Evolutionary conservation across 2,797 vertebrate species (phyloP).

Genomic region (Lindbergichthys nudifrons): DNA sequence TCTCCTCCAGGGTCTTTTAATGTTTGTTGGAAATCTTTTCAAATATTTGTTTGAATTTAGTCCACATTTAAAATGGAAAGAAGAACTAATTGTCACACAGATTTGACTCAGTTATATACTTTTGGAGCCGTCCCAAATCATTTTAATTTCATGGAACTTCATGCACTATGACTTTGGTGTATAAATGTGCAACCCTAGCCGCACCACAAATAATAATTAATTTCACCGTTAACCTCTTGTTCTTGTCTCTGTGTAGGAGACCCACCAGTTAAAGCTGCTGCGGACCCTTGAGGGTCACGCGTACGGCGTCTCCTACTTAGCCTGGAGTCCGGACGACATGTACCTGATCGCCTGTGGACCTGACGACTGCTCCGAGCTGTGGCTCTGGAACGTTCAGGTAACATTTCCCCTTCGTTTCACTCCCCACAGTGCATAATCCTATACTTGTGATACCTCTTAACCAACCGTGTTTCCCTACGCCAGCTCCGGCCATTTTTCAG

Average conservation of each 20-base stretch:
- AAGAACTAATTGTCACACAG: not conserved
- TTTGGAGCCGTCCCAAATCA: not conserved
- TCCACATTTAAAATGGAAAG: not conserved
- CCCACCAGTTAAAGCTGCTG: slow-evolving; percentile 95
- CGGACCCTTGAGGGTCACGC: slow-evolving; percentile 97
- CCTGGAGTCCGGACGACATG: slow-evolving; percentile 98
- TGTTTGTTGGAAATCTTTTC: not conserved
- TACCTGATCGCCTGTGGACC: slow-evolving; percentile 98
- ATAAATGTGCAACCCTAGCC: not conserved
- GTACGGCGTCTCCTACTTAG: slow-evolving; percentile 97
- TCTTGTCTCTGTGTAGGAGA: slow-evolving; percentile 84
- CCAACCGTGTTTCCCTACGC: not conserved
- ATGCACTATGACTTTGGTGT: not conserved
- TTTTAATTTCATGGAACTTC: not conserved
- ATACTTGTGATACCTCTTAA: not conserved
- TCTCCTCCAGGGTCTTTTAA: not conserved
- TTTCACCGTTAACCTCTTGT: not conserved
- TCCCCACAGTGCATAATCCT: not conserved
- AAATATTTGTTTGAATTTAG: not conserved
- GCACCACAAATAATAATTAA: not conserved
- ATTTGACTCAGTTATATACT: not conserved
- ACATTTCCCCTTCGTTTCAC: not conserved
- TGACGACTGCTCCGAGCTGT: slow-evolving; percentile 99
- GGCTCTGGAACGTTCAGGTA: slow-evolving; percentile 99
- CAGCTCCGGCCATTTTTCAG: not conserved